Conservation (phyloP, 2,113 vertebrate genomes). For the Oncorhynchus tshawytscha region DNA sequence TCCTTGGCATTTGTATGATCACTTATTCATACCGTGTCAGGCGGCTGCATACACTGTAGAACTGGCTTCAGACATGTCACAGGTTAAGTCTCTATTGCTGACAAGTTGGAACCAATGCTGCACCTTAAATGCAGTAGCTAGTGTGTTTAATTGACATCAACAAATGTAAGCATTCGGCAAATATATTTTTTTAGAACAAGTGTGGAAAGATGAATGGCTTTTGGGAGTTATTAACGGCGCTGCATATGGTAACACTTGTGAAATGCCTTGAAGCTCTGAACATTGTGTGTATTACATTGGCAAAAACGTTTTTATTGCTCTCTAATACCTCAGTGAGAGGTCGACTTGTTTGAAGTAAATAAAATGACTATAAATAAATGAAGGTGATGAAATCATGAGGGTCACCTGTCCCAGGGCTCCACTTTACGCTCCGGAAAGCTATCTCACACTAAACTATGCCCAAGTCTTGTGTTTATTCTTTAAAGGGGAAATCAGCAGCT, state of each 20-base stretch:
- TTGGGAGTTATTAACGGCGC: too few relatives aligned
- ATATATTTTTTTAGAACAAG: too few relatives aligned
- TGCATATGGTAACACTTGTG: too few relatives aligned
- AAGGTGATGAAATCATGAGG: neutral
- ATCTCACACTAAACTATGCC: constrained; percentile 31
- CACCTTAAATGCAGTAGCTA: too few relatives aligned
- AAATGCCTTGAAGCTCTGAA: neutral
- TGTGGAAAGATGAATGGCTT: too few relatives aligned
- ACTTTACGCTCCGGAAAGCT: constrained; percentile 13
- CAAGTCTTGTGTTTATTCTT: constrained; percentile 18
- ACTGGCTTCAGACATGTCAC: too few relatives aligned
- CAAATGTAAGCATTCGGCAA: too few relatives aligned
- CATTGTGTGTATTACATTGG: constrained; percentile 19
- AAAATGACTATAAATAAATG: constrained; percentile 33
- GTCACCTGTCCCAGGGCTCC: constrained; percentile 23
- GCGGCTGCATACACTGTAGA: too few relatives aligned
- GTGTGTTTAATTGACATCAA: too few relatives aligned
- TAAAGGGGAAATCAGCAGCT: neutral
- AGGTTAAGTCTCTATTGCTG: too few relatives aligned
- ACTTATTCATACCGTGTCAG: constrained; percentile 26
- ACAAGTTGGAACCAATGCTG: too few relatives aligned
- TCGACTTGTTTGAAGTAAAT: constrained; percentile 34
- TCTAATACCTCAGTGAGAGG: constrained; percentile 22
- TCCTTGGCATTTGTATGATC: constrained; percentile 24
- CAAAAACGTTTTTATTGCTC: constrained; percentile 37